These are phyloP conservation scores for Drosophila tripunctata DNA, from an alignment of 2,888 invertebrate genomes.

Conservation along the genomic window DNA sequence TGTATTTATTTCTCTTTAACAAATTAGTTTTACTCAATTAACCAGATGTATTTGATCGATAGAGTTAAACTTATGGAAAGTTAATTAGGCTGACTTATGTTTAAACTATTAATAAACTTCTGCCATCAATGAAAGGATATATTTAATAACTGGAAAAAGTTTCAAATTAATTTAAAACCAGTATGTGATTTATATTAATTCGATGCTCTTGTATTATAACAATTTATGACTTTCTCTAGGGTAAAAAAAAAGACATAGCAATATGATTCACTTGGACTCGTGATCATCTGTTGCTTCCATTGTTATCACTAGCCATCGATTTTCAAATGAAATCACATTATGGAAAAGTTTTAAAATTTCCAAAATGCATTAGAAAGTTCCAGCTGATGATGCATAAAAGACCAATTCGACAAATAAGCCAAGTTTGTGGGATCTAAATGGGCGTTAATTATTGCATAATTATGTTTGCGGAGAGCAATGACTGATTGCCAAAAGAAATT, in stretches of 20 bases:
- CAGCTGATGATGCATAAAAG: slow-evolving; percentile 20
- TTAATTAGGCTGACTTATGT: background rate
- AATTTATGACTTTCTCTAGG: slow-evolving; percentile 29
- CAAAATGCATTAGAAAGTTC: slow-evolving; percentile 69
- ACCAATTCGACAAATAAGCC: background rate
- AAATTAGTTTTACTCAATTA: too few species aligned
- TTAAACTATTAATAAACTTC: background rate
- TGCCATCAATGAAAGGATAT: background rate
- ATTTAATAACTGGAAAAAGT: background rate
- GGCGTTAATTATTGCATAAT: slow-evolving; percentile 57
- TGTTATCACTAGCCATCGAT: slow-evolving; percentile 40
- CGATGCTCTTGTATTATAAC: background rate
- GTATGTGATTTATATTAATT: background rate
- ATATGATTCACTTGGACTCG: slow-evolving; percentile 45
- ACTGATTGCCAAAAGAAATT: slow-evolving; percentile 41
- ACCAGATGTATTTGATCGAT: too few species aligned
- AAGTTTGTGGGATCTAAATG: slow-evolving; percentile 29
- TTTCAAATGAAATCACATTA: slow-evolving; percentile 40
- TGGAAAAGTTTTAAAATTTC: slow-evolving; percentile 64
- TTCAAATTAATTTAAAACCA: background rate
- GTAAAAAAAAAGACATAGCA: background rate
- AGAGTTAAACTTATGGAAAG: background rate
- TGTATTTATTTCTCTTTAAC: too few species aligned
- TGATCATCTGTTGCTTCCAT: slow-evolving; percentile 41
- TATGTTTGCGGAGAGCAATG: slow-evolving; percentile 39